A percentile compares a stretch with the other conserved stretches of the same genome.
phyloP scores from a whole-genome alignment of 2,888 invertebrate genomes.

The Gerris lacustris region DNA sequence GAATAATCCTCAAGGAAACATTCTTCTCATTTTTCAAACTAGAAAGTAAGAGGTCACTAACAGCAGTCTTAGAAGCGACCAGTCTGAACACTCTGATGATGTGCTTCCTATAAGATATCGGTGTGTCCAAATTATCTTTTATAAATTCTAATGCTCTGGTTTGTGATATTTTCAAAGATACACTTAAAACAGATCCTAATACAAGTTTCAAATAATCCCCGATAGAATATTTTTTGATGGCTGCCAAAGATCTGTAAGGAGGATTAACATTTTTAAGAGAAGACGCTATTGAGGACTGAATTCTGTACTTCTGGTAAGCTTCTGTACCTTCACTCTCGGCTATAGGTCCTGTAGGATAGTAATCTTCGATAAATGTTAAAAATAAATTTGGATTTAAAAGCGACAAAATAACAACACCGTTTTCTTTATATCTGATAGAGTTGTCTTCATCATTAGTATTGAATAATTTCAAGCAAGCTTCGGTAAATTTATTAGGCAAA shows the following conservation, averaged over 20 bases:
- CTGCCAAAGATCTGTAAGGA: constrained; percentile 16
- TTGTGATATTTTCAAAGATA: constrained; percentile 18
- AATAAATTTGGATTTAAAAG: constrained; percentile 14
- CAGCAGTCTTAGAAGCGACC: constrained; percentile 17
- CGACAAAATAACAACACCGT: constrained; percentile 18
- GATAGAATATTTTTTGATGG: constrained; percentile 18
- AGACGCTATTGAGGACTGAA: constrained; percentile 16
- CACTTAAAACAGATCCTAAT: constrained; percentile 18
- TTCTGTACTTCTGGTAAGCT: constrained; percentile 11
- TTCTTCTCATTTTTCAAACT: constrained; percentile 22
- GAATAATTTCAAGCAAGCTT: constrained; percentile 6
- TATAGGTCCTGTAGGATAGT: not conserved
- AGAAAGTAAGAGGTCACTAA: constrained; percentile 11
- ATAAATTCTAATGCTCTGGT: constrained; percentile 18
- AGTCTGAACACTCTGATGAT: constrained; percentile 16
- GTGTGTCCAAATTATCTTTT: constrained; percentile 19
- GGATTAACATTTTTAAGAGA: constrained; percentile 17
- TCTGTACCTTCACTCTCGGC: constrained; percentile 18
- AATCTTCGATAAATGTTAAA: constrained; percentile 6
- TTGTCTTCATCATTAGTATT: not conserved
- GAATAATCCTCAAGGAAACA: constrained; percentile 20
- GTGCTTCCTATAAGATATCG: constrained; percentile 23
- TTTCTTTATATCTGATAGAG: not conserved
- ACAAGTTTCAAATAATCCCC: constrained; percentile 25
- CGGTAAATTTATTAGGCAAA: not conserved